Percentiles rank a stretch among this genome's conserved stretches.
Conservation (phyloP, 1,140 invertebrate genomes). For the Cydia fagiglandana region DNA sequence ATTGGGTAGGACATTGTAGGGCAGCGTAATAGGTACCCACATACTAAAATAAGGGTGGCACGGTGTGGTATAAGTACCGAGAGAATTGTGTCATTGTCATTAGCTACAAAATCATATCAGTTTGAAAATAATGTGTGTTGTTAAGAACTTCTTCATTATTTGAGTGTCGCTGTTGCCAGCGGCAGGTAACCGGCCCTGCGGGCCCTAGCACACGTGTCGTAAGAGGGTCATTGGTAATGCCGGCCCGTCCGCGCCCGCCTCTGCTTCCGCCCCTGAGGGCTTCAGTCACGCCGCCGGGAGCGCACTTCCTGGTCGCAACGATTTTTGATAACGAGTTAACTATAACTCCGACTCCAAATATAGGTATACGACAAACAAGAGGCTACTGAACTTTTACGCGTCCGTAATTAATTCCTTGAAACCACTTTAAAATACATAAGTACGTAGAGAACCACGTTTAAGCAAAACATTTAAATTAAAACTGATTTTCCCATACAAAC, state of each 20-base stretch:
- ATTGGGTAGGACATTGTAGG: too few species aligned
- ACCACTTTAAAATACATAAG: not conserved
- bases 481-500: not conserved
- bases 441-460: not conserved
- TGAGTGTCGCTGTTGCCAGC: conserved; percentile 19
- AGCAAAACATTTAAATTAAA: too few species aligned
- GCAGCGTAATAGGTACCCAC: too few species aligned
- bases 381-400: conserved; percentile 47
- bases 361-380: conserved; percentile 43
- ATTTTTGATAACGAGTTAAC: conserved; percentile 68
- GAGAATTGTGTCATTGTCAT: too few species aligned
- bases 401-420: not conserved
- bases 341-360: conserved; percentile 52
- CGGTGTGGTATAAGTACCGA: too few species aligned
- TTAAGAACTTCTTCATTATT: not conserved
- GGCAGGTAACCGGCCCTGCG: conserved; percentile 43
- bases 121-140: not conserved
- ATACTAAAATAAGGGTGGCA: too few species aligned
- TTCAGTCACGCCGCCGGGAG: conserved; percentile 67
- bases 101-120: too few species aligned
- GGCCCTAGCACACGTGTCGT: conserved; percentile 57
- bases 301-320: conserved; percentile 64
- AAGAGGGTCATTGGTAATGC: conserved; percentile 72
- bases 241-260: conserved; percentile 54
- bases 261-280: conserved; percentile 63